Base-by-base conservation (phyloP, 2,797 vertebrate species). In the Aulostomus chinensis region DNA sequence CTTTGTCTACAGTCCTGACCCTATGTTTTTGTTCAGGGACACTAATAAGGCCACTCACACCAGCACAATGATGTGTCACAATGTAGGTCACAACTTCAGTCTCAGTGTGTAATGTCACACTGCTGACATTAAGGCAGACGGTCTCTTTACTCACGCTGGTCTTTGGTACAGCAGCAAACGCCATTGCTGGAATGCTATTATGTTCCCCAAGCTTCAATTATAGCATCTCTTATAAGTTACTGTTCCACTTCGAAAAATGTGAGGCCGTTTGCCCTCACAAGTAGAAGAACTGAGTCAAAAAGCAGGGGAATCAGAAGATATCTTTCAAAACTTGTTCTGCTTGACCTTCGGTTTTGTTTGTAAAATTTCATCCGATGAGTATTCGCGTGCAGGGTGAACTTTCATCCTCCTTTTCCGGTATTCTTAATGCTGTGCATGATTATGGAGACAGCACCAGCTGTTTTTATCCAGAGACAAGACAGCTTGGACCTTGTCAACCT, bases 341-440 rank as follows among this genome's bases (percentile, higher is more conserved):
- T 13, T 53, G 8, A 26, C 64, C 52, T 66, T 36, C 9, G 17
- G 1, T 42, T 64, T 58, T 51, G 28, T 20, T 33, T 38, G 33
- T 25, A 34, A 56, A 68, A 81, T 87, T 89, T 80, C 77, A 70
- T 70, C 63, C 48, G 28, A 62, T 52, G 81, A 86, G 80, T 72
- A 83, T 91, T 89, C 88, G 87, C 89, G 81, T n/a, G 1, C 16
- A 11, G 51, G 59, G 36, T 78, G 77, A 83, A 78, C 75, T 60
- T 59, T 42, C 1, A 16, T 5, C 58, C 58, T 42, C 9, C 28
- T 41, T 46, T 72, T 20, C 61, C 31, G 42, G 58, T 68, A 35
- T 43, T 63, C 58, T 80, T 67, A 59, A 72, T 55, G 65, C 64
- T 35, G 57, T 7, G 11, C 55, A 60, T 77, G 68, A 83, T 83